Evolutionary conservation across 2,797 vertebrate species (phyloP).

Genomic region (Molossus alvarezi): DNA sequence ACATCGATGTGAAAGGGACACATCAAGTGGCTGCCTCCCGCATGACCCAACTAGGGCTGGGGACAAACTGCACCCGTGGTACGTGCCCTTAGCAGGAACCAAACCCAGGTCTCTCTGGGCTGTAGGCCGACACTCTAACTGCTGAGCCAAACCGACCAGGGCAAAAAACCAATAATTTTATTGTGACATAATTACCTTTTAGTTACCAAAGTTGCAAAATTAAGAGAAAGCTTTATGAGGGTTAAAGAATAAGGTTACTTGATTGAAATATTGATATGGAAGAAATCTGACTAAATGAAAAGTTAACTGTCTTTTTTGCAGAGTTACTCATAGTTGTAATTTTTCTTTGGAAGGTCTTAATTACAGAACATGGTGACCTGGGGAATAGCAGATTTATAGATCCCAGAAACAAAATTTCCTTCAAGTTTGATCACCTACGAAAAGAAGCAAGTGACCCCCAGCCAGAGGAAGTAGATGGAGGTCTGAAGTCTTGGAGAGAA

Average conservation of each 20-base stretch:
- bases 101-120: too few relatives aligned
- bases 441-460: conserved; percentile 96
- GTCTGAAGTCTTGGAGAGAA: conserved; percentile 94
- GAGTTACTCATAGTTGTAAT: conserved; percentile 78
- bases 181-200: neutral
- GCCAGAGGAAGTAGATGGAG: conserved; percentile 92
- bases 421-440: conserved; percentile 97
- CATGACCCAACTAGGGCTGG: too few relatives aligned
- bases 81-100: too few relatives aligned
- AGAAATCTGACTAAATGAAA: conserved; percentile 65
- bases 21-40: too few relatives aligned
- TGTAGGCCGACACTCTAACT: too few relatives aligned
- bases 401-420: conserved; percentile 96
- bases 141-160: too few relatives aligned
- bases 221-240: neutral
- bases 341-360: conserved; percentile 93
- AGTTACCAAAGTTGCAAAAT: conserved; percentile 16
- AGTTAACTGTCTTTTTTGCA: conserved; percentile 67
- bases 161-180: neutral
- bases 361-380: conserved; percentile 97
- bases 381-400: conserved; percentile 97
- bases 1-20: too few relatives aligned
- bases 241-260: conserved; percentile 63
- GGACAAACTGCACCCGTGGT: too few relatives aligned
- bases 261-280: conserved; percentile 58